Conservation (phyloP, 2,888 invertebrate genomes). For the Rhimphoctona megacephalus region DNA sequence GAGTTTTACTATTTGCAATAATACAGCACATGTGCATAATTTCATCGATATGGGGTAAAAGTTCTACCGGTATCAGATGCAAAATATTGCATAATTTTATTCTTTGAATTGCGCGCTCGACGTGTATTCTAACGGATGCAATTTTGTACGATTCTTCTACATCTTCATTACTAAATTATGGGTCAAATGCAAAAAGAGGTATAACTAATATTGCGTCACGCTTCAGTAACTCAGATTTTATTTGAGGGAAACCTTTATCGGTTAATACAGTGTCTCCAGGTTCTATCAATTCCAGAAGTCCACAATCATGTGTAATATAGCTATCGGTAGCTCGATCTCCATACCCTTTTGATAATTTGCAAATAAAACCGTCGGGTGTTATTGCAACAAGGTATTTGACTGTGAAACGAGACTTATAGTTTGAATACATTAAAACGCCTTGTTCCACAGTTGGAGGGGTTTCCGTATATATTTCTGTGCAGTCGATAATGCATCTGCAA, state of each 20-base stretch:
- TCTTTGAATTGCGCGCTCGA: constrained; percentile 44
- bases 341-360: constrained; percentile 72
- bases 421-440: constrained; percentile 67
- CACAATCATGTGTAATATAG: constrained; percentile 32
- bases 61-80: constrained; percentile 19
- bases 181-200: constrained; percentile 5
- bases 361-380: constrained; percentile 70
- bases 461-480: constrained; percentile 64
- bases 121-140: constrained; percentile 49
- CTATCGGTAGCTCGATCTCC: constrained; percentile 71
- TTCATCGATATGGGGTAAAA: constrained; percentile 35
- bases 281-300: constrained; percentile 63
- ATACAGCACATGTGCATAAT: constrained; percentile 61
- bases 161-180: constrained; percentile 27
- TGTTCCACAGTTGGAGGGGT: constrained; percentile 65
- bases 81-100: constrained; percentile 58
- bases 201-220: constrained; percentile 17
- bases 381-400: constrained; percentile 70
- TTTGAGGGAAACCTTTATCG: constrained; percentile 41
- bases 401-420: constrained; percentile 65
- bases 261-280: constrained; percentile 63
- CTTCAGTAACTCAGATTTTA: constrained; percentile 19
- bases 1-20: constrained; percentile 54
- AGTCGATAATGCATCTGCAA: constrained; percentile 67
- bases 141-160: constrained; percentile 42